These are phyloP conservation scores for Collichthys lucidus DNA, from an alignment of 2,113 vertebrate species.

Conservation along the genomic window DNA sequence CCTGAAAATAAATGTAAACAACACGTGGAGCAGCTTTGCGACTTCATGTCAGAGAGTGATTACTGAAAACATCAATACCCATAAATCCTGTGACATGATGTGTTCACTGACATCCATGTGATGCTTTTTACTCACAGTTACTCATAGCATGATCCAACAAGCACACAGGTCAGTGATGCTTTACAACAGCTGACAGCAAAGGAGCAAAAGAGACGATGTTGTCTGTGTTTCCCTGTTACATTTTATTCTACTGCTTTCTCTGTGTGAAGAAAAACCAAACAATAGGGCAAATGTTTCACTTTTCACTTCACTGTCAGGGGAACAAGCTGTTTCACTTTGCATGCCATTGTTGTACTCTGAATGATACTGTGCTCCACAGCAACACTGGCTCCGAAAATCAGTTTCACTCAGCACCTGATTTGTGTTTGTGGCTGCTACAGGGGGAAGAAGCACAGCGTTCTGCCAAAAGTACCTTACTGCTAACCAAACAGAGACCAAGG, in stretches of 20 bases:
- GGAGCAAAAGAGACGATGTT: slow-evolving; percentile 8
- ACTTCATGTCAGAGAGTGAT: not conserved
- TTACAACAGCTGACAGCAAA: slow-evolving; percentile 18
- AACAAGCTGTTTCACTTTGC: slow-evolving; percentile 53
- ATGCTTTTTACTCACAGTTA: not conserved
- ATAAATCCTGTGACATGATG: not conserved
- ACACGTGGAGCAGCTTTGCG: not conserved
- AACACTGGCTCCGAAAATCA: slow-evolving; percentile 45
- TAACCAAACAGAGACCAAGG: slow-evolving; percentile 25
- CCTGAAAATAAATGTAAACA: not conserved
- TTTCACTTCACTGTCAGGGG: slow-evolving; percentile 49
- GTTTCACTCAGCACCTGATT: slow-evolving; percentile 43
- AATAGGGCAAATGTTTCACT: slow-evolving; percentile 57
- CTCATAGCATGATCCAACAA: not conserved
- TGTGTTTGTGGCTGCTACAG: slow-evolving; percentile 45
- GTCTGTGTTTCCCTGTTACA: slow-evolving; percentile 4
- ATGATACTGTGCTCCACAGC: slow-evolving; percentile 51
- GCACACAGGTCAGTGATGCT: not conserved
- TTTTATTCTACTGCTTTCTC: slow-evolving; percentile 3
- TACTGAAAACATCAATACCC: not conserved
- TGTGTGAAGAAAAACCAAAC: slow-evolving; percentile 45
- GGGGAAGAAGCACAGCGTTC: slow-evolving; percentile 24
- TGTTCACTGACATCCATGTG: not conserved
- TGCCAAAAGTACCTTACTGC: slow-evolving; percentile 42
- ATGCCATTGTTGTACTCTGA: slow-evolving; percentile 57